These are phyloP conservation scores for Pedicia rivosa DNA, from an alignment of 2,888 invertebrate genomes.

Conservation along the genomic window DNA sequence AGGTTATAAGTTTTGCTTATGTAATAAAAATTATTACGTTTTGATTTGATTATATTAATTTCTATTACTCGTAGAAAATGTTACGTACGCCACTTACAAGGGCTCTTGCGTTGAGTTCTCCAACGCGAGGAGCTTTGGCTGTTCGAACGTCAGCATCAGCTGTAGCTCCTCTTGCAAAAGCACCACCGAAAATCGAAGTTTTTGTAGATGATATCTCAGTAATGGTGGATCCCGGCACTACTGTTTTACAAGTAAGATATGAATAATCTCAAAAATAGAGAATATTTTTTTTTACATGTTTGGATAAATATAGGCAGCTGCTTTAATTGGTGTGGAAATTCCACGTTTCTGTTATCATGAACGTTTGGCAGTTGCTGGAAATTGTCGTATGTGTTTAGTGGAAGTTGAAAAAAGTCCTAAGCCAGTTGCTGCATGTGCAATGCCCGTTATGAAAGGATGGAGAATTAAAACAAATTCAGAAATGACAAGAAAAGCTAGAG, in stretches of 20 bases:
- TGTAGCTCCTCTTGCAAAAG: conserved; percentile 29
- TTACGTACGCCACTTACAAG: conserved; percentile 58
- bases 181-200: conserved; percentile 74
- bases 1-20: too few relatives aligned
- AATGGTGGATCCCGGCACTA: conserved; percentile 87
- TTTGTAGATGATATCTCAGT: conserved; percentile 96
- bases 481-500: conserved; percentile 59
- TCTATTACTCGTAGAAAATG: conserved; percentile 34
- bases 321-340: conserved; percentile 90
- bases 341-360: conserved; percentile 99
- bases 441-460: conserved; percentile 99
- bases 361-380: conserved; percentile 93
- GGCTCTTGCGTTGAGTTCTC: conserved; percentile 36
- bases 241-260: conserved; percentile 73
- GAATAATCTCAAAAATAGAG: background rate
- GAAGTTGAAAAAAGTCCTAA: conserved; percentile 98
- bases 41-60: too few relatives aligned
- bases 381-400: conserved; percentile 98
- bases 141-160: conserved; percentile 32
- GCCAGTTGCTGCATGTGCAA: conserved; percentile 97
- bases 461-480: conserved; percentile 94
- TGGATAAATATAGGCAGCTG: conserved; percentile 58
- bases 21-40: too few relatives aligned
- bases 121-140: conserved; percentile 33
- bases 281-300: background rate